A percentile compares a stretch with the other conserved stretches of the same genome.
Evolutionary conservation across 2,888 invertebrate species (phyloP).

Genomic region (Andrena bucephala): DNA sequence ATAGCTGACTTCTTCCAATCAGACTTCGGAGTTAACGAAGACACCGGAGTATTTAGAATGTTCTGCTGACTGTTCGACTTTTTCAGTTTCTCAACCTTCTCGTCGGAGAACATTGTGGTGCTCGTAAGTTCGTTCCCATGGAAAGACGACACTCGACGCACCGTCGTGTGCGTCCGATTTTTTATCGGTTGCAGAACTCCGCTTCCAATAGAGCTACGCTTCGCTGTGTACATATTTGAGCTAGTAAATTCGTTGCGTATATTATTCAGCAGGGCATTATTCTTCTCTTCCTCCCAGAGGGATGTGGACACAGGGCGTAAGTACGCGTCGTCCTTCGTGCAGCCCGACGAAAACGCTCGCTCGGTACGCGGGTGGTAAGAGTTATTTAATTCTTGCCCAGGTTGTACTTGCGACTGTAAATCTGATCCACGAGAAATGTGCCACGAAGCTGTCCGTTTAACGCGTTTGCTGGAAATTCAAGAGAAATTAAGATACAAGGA

Average conservation of each 20-base stretch:
- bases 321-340: conserved; percentile 27
- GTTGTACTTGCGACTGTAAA: conserved; percentile 49
- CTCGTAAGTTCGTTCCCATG: conserved; percentile 79
- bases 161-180: conserved; percentile 37
- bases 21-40: conserved; percentile 21
- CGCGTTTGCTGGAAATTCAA: conserved; percentile 70
- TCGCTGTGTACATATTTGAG: background rate
- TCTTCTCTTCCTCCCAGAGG: conserved; percentile 50
- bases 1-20: conserved; percentile 69
- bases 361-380: conserved; percentile 82
- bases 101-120: conserved; percentile 77
- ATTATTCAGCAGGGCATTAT: conserved; percentile 32
- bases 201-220: conserved; percentile 48
- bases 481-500: conserved; percentile 5
- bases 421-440: conserved; percentile 84
- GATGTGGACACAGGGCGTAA: conserved; percentile 46
- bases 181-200: conserved; percentile 80
- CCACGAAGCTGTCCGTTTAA: conserved; percentile 89
- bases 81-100: conserved; percentile 79
- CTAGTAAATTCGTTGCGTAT: conserved; percentile 10
- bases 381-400: conserved; percentile 76
- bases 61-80: conserved; percentile 78
- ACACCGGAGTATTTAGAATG: conserved; percentile 51
- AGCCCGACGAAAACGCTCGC: conserved; percentile 30
- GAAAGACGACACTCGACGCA: conserved; percentile 83